A percentile compares a stretch with the other conserved stretches of the same genome.
Conservation (phyloP, 2,797 vertebrate species). For the Fringilla coelebs region DNA sequence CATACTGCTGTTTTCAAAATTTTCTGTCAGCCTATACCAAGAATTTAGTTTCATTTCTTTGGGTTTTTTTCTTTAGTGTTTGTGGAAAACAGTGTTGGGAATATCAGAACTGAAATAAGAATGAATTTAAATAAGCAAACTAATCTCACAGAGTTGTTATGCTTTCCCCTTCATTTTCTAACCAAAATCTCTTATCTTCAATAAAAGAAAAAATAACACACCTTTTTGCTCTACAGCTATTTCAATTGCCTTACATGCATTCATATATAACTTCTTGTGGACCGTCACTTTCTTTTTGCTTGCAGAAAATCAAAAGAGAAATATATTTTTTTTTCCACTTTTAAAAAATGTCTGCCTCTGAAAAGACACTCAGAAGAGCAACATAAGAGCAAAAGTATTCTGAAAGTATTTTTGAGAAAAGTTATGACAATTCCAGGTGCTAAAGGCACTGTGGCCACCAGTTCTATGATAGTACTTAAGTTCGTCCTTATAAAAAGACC, state of each 20-base stretch:
- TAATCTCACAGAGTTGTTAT: not conserved
- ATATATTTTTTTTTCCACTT: not conserved
- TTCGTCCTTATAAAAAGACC: not conserved
- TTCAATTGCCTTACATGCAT: not conserved
- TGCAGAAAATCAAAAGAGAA: not conserved
- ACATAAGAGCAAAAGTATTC: not conserved
- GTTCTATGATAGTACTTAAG: not conserved
- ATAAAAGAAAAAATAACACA: not conserved
- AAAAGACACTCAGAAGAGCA: not conserved
- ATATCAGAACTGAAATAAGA: not conserved
- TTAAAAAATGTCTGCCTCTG: not conserved
- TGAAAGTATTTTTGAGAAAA: not conserved
- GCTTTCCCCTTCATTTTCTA: not conserved
- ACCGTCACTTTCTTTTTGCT: not conserved
- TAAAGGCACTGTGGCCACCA: not conserved
- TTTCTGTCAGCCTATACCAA: not conserved
- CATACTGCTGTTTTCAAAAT: not conserved
- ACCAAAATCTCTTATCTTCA: not conserved
- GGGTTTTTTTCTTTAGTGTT: not conserved
- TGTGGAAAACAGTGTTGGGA: not conserved
- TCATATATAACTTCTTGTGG: not conserved
- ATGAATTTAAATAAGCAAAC: not conserved
- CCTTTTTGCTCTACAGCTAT: not conserved
- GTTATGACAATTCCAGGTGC: not conserved
- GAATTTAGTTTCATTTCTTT: not conserved